Evolutionary conservation across 2,113 vertebrate genomes (phyloP).

Genomic region (Fulica atra): DNA sequence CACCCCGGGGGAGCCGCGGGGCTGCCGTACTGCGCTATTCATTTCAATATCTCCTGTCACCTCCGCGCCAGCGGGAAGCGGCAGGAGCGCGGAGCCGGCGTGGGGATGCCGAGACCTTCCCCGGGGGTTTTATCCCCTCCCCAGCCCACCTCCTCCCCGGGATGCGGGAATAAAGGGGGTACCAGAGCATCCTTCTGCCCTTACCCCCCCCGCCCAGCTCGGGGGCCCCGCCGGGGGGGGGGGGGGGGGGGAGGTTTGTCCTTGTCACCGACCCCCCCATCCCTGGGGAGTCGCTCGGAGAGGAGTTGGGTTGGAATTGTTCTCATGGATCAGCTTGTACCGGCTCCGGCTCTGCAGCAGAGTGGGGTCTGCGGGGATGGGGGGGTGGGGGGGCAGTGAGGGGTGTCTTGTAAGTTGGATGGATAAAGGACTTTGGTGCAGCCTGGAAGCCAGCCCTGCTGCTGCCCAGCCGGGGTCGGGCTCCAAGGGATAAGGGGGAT

Average conservation of each 20-base stretch:
- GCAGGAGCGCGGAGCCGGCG: neutral
- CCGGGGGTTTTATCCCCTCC: neutral
- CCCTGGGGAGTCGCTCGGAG: too few species aligned
- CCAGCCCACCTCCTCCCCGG: neutral
- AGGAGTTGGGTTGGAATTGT: too few species aligned
- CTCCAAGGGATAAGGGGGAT: rapidly evolving
- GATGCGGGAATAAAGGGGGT: neutral
- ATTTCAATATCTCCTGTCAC: neutral
- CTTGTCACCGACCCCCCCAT: neutral
- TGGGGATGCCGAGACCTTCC: neutral
- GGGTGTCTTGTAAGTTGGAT: neutral
- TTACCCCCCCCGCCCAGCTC: too few species aligned
- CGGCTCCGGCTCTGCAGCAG: neutral
- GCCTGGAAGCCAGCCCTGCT: neutral
- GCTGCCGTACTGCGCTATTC: neutral
- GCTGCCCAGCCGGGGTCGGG: neutral
- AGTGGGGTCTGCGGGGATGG: neutral
- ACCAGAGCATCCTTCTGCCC: neutral
- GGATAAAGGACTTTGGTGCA: neutral
- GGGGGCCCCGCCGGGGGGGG: too few species aligned
- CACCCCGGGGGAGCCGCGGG: too few species aligned
- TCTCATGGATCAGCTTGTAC: neutral
- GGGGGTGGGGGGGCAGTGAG: too few species aligned
- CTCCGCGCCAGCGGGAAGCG: neutral
- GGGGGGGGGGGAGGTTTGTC: slow-evolving; percentile 37